Evolutionary conservation across 2,113 vertebrate genomes (phyloP), one percentile per base, ranked within the genome.

Genomic region (Phyllostomus hastatus): DNA sequence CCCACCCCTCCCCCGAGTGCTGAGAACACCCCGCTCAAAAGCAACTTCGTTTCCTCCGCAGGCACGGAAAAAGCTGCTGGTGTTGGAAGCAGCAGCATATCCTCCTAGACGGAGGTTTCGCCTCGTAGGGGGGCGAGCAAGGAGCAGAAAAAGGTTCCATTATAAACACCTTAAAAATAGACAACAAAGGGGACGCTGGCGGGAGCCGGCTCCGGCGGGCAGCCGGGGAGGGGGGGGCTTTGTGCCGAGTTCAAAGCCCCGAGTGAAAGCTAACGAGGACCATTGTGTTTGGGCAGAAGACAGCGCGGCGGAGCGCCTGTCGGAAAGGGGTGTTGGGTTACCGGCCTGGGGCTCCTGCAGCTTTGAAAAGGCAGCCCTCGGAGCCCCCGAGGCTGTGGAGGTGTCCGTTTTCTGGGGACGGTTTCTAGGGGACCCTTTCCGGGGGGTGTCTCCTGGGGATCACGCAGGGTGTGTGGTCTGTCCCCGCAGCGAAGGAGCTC

Each of bases 171-270:
- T 96, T 89, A 67, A 52, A 90, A 88, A 52, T 5, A 88, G 67
- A 15, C 41, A 10, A 69, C 86, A 93, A 86, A 94, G 81, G 59
- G 88, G 38, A n/a, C 1, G 61, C 82, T 72, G 72, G 81, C 9
- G 2, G 8, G 48, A 46, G 12, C 26, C 22, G 0, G 48, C 90
- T 61, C 82, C 50, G 10, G 1, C 0, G 1, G 59, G 85, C 46
- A 20, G 35, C 33, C 26, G 73, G 86, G 14, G 14, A 67, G 70
- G 92, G 88, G 10, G 54, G 35, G 28, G 64, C 43, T 88, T 90
- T 93, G 94, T 92, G 80, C 19, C 35, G 91, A 76, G 94, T 79
- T 92, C 84, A 90, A 85, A 95, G 93, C 70, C 52, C 52, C 26
- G 3, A 67, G 59, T 85, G 90, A 72, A 84, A 81, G 83, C 95